phyloP scores from a whole-genome alignment of 1,140 invertebrate genomes.

The Heterodera schachtii region DNA sequence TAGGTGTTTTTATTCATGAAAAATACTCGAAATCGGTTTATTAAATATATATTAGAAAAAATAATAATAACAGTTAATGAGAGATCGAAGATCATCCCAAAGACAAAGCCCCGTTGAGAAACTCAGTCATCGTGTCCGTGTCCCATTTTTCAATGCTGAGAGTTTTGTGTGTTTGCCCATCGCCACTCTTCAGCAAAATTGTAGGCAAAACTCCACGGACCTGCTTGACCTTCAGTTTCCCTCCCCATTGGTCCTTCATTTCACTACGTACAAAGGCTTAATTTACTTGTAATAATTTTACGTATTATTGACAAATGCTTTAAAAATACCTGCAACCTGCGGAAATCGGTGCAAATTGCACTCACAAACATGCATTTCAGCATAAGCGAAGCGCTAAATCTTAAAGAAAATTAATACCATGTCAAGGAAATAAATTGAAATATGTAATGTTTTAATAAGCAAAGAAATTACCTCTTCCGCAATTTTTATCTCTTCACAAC shows the following conservation, averaged over 20 bases:
- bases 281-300: conserved; percentile 37
- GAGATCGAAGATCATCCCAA: neutral
- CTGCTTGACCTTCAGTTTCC: conserved; percentile 54
- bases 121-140: neutral
- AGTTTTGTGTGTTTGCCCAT: conserved; percentile 52
- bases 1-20: too few species aligned
- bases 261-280: conserved; percentile 60
- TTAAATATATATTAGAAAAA: too few species aligned
- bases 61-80: too few species aligned
- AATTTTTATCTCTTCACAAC: conserved; percentile 54
- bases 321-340: conserved; percentile 53
- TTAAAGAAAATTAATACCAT: neutral
- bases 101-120: neutral
- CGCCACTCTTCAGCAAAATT: conserved; percentile 54
- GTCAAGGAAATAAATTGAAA: too few species aligned
- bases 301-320: neutral
- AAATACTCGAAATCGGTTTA: too few species aligned
- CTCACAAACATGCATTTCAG: conserved; percentile 60
- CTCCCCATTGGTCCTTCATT: conserved; percentile 61
- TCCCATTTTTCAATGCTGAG: conserved; percentile 60
- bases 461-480: conserved; percentile 53
- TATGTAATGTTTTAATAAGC: too few species aligned
- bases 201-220: conserved; percentile 60
- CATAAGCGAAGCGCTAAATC: conserved; percentile 60
- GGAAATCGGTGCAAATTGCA: conserved; percentile 63